Evolutionary conservation across 2,888 invertebrate genomes (phyloP).

Genomic region (Tanytarsus gracilentus): DNA sequence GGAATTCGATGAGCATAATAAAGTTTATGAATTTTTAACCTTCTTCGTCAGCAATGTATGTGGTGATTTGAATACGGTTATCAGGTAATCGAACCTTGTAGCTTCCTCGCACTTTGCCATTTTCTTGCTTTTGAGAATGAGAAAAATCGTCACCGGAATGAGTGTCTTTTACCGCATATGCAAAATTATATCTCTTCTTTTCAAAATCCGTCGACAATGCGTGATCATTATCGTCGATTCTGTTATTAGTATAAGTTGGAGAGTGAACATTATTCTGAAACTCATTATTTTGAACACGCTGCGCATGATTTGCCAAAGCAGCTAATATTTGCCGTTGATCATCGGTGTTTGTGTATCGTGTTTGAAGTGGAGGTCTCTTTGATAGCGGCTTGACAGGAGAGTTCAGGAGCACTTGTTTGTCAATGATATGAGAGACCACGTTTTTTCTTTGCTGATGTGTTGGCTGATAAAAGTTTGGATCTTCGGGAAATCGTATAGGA

Average conservation of each 20-base stretch:
- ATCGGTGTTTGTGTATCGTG: slow-evolving; percentile 37
- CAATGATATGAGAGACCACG: slow-evolving; percentile 2
- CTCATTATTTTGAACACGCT: slow-evolving; percentile 35
- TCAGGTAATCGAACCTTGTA: slow-evolving; percentile 60
- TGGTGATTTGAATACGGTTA: slow-evolving; percentile 56
- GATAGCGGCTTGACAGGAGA: slow-evolving; percentile 28
- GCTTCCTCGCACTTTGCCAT: slow-evolving; percentile 56
- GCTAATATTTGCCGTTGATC: slow-evolving; percentile 41
- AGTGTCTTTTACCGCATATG: slow-evolving; percentile 54
- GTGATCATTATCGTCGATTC: slow-evolving; percentile 1
- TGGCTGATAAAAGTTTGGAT: background rate
- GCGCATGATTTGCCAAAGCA: slow-evolving; percentile 39
- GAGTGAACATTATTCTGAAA: background rate
- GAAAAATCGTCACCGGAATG: slow-evolving; percentile 59
- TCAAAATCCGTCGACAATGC: background rate
- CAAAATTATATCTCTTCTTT: slow-evolving; percentile 52
- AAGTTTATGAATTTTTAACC: background rate
- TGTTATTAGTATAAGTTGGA: background rate
- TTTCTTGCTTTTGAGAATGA: slow-evolving; percentile 49
- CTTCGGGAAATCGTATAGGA: slow-evolving; percentile 30
- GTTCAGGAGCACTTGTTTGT: slow-evolving; percentile 12
- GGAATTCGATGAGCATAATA: background rate
- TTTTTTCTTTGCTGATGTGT: background rate
- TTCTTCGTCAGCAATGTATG: slow-evolving; percentile 37
- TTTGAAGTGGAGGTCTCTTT: background rate